A percentile compares a stretch with the other conserved stretches of the same genome.
Evolutionary conservation across 1,140 invertebrate species (phyloP).

Genomic region (Ceratina calcarata): DNA sequence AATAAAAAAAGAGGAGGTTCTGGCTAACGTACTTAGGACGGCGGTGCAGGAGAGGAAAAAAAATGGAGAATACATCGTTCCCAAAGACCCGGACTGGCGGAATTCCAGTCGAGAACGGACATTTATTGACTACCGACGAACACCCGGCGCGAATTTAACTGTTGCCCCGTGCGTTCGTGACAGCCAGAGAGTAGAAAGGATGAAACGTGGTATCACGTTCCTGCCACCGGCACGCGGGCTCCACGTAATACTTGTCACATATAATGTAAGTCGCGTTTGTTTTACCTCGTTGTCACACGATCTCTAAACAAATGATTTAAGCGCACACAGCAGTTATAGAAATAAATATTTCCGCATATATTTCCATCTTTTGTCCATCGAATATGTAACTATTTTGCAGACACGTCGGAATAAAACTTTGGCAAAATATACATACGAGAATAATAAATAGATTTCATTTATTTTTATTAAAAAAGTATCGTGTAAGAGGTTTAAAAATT

Average conservation of each 20-base stretch:
- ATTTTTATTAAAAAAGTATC: too few relatives aligned
- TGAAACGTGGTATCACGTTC: conserved; percentile 1
- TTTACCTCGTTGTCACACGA: neutral
- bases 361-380: too few relatives aligned
- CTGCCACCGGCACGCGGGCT: neutral
- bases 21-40: neutral
- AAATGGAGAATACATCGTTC: neutral
- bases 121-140: conserved; percentile 44
- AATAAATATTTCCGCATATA: too few relatives aligned
- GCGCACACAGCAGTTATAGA: too few relatives aligned
- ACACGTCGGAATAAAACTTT: too few relatives aligned
- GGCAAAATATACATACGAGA: too few relatives aligned
- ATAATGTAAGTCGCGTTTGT: neutral
- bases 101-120: conserved; percentile 48
- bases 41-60: too few relatives aligned
- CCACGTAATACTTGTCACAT: neutral
- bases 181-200: neutral
- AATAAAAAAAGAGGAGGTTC: neutral
- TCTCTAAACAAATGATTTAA: neutral
- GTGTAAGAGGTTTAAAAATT: too few relatives aligned
- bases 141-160: conserved; percentile 27
- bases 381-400: too few relatives aligned
- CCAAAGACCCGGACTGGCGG: conserved; percentile 30
- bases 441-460: too few relatives aligned
- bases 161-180: conserved; percentile 8